These are phyloP conservation scores for Clytia hemisphaerica DNA, from an alignment of 30 jellyfish, hydroid and myxozoan species.

Conservation along the genomic window DNA sequence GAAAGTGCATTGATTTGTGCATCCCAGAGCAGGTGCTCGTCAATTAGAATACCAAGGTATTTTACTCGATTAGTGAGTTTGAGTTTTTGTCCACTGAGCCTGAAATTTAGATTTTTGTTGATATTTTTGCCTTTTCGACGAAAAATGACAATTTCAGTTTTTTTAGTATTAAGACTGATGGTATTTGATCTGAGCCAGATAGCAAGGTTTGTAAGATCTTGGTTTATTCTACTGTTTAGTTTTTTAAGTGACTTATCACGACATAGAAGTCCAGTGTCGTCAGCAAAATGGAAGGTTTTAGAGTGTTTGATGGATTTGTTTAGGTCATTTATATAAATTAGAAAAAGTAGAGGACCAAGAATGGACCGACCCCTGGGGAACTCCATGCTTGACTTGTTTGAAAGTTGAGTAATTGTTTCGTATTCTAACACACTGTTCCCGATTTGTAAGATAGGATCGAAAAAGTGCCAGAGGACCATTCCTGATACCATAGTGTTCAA, in stretches of 20 bases:
- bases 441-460: neutral
- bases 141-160: constrained; percentile 35
- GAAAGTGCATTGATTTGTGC: constrained; percentile 5
- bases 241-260: constrained; percentile 28
- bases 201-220: constrained; percentile 34
- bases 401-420: neutral
- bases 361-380: constrained; percentile 45
- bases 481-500: constrained; percentile 3
- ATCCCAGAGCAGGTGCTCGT: constrained; percentile 35
- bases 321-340: constrained; percentile 37
- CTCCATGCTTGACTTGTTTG: constrained; percentile 14
- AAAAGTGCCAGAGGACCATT: neutral
- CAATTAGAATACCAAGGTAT: constrained; percentile 46
- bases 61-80: constrained; percentile 10
- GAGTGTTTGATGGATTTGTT: constrained; percentile 25
- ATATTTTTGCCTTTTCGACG: constrained; percentile 15
- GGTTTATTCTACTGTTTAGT: constrained; percentile 8
- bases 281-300: constrained; percentile 35
- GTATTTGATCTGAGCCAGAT: constrained; percentile 49
- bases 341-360: constrained; percentile 49
- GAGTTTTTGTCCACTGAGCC: constrained; percentile 26
- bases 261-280: constrained; percentile 29
- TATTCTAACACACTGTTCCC: neutral
- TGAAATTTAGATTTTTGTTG: constrained; percentile 9
- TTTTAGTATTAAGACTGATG: constrained; percentile 19